Evolutionary conservation across 2,113 vertebrate species (phyloP).

Genomic region (Sebastes fasciatus): DNA sequence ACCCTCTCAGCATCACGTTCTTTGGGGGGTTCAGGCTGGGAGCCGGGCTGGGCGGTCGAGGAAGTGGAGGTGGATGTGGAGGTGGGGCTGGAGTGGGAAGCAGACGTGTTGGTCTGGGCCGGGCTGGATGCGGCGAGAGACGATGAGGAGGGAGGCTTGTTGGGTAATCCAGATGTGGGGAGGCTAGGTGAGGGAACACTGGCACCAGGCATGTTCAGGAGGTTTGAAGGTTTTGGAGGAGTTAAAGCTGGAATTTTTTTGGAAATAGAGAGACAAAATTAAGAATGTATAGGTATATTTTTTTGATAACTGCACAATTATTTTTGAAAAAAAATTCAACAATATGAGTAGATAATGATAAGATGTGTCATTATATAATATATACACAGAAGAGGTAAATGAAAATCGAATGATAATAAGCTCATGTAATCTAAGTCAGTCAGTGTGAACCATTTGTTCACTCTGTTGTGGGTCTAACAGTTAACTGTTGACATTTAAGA

Average conservation of each 20-base stretch:
- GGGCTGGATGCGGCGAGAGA: constrained; percentile 91
- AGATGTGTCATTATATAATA: not conserved
- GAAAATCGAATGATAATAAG: not conserved
- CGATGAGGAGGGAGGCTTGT: constrained; percentile 93
- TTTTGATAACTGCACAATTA: constrained; percentile 3
- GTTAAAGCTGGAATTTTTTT: constrained; percentile 94
- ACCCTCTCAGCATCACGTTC: constrained; percentile 87
- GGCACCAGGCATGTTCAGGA: constrained; percentile 98
- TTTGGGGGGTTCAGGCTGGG: constrained; percentile 79
- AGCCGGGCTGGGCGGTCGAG: constrained; percentile 68
- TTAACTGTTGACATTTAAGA: not conserved
- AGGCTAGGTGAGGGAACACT: constrained; percentile 98
- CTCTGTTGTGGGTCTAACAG: not conserved
- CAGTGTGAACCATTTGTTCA: constrained; percentile 19
- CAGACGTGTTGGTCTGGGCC: constrained; percentile 89
- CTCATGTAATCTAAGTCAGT: constrained; percentile 2
- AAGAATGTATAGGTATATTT: constrained; percentile 32
- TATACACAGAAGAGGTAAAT: not conserved
- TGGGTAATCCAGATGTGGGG: constrained; percentile 98
- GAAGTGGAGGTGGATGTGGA: constrained; percentile 82
- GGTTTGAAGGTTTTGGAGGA: constrained; percentile 96
- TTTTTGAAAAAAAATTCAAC: not conserved
- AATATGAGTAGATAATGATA: not conserved
- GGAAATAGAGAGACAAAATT: constrained; percentile 53
- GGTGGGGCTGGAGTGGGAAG: constrained; percentile 85